Evolutionary conservation across 1,140 invertebrate genomes (phyloP).

Genomic region (Zaprionus nigranus): DNA sequence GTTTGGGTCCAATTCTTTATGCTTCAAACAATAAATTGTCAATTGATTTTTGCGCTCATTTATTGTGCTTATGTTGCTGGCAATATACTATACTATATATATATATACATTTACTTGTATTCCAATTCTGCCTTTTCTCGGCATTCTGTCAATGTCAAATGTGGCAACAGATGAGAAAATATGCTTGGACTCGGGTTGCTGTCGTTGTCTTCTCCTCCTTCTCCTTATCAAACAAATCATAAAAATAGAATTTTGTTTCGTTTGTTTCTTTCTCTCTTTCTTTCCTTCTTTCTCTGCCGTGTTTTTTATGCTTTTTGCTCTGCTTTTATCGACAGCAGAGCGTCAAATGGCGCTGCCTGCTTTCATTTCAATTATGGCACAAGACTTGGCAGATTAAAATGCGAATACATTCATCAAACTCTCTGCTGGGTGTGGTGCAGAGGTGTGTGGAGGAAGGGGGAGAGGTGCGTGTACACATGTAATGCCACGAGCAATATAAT

Average conservation of each 20-base stretch:
- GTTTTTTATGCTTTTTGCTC: conserved; percentile 7
- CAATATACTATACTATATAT: conserved; percentile 42
- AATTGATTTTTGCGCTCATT: conserved; percentile 79
- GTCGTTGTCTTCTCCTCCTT: conserved; percentile 20
- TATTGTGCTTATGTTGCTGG: conserved; percentile 64
- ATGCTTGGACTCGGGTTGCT: conserved; percentile 32
- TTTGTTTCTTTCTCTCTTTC: background rate
- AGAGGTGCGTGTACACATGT: conserved; percentile 16
- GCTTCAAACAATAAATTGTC: conserved; percentile 75
- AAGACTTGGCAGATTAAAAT: conserved; percentile 67
- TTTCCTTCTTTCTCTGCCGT: background rate
- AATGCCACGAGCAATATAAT: conserved; percentile 70
- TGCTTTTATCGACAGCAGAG: conserved; percentile 53
- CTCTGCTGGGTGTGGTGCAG: background rate
- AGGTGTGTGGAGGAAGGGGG: background rate
- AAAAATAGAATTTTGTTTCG: conserved; percentile 50
- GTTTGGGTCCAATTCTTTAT: conserved; percentile 62
- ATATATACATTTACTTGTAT: conserved; percentile 31
- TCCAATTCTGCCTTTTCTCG: conserved; percentile 27
- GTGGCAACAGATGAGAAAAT: conserved; percentile 32
- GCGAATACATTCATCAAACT: conserved; percentile 15
- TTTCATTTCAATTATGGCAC: conserved; percentile 73
- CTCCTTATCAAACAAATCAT: conserved; percentile 74
- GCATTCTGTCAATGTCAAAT: conserved; percentile 30
- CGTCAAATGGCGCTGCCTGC: conserved; percentile 68